These are phyloP conservation scores for Anas bernieri DNA, from an alignment of 2,797 vertebrate species.

Conservation along the genomic window DNA sequence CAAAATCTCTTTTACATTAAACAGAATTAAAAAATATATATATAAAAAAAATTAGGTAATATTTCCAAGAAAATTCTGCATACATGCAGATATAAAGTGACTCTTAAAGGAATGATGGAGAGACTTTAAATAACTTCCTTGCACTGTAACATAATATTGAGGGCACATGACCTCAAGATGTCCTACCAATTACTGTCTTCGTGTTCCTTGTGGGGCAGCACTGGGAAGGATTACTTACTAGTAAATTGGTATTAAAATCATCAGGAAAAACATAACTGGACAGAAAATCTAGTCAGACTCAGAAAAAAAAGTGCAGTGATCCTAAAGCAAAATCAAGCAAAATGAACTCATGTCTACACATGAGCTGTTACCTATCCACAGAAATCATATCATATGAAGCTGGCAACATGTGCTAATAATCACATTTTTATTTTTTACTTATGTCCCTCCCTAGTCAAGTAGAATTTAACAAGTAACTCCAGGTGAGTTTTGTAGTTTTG, in stretches of 20 bases:
- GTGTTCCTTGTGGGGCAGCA: neutral
- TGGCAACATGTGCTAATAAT: neutral
- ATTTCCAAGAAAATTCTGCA: neutral
- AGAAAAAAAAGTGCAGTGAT: neutral
- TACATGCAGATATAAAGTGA: neutral
- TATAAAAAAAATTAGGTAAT: neutral
- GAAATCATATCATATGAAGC: neutral
- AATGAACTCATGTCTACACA: neutral
- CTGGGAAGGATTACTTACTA: neutral
- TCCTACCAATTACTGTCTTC: neutral
- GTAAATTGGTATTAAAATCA: neutral
- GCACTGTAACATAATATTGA: neutral
- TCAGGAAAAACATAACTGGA: neutral
- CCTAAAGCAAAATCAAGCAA: neutral
- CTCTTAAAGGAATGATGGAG: neutral
- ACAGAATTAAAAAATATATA: neutral
- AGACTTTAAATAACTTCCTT: neutral
- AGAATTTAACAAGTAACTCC: neutral
- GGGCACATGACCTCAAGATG: neutral
- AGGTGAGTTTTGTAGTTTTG: too few species aligned
- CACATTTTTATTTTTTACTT: neutral
- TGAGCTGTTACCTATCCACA: neutral
- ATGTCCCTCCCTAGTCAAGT: neutral
- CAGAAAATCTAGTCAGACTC: neutral
- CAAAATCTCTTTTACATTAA: neutral